Conservation (phyloP, 2,113 vertebrate species). For the Elgaria multicarinata region DNA sequence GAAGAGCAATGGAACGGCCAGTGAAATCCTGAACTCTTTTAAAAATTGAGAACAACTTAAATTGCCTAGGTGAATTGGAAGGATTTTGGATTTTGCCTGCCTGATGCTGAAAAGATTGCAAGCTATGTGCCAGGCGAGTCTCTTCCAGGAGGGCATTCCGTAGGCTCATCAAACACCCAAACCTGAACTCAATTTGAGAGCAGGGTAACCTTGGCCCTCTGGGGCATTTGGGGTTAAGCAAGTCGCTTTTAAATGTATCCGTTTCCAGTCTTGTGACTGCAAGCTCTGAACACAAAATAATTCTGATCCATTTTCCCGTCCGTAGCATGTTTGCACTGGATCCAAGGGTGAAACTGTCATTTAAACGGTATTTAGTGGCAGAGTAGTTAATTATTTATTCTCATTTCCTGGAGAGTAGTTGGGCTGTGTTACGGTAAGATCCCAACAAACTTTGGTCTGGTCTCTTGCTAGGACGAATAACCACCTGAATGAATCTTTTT, state of each 20-base stretch:
- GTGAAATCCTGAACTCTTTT: too few species aligned
- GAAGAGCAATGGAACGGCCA: too few species aligned
- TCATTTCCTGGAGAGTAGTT: not conserved
- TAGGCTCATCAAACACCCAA: too few species aligned
- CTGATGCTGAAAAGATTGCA: too few species aligned
- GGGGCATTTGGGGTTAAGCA: not conserved
- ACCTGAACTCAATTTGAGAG: not conserved
- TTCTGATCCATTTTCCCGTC: not conserved
- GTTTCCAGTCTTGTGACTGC: not conserved
- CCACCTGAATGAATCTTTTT: too few species aligned
- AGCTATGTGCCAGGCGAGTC: too few species aligned
- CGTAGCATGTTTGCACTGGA: not conserved
- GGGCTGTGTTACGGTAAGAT: not conserved
- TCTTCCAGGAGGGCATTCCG: too few species aligned
- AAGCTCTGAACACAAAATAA: not conserved
- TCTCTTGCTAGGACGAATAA: not conserved
- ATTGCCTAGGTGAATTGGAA: too few species aligned
- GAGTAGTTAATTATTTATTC: not conserved
- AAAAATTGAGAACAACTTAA: too few species aligned
- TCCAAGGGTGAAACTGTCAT: not conserved
- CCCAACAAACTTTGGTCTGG: not conserved
- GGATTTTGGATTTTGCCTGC: too few species aligned
- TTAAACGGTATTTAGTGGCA: not conserved
- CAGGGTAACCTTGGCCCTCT: too few species aligned
- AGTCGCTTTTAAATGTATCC: not conserved